Evolutionary conservation across 2,113 vertebrate genomes (phyloP), one percentile per base, ranked within the genome.

Genomic region (Campylomormyrus tamandua): DNA sequence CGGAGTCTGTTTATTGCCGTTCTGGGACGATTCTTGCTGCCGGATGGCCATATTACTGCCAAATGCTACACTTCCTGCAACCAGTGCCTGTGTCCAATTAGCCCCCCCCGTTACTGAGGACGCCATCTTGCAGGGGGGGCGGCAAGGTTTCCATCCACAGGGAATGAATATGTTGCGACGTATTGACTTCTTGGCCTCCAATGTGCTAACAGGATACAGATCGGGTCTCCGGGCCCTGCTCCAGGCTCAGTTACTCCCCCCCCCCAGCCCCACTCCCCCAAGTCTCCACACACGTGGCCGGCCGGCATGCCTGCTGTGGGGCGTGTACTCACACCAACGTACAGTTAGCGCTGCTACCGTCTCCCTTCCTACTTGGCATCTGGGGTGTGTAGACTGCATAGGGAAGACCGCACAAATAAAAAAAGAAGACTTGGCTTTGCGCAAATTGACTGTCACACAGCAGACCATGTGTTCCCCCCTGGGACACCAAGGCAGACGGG

Each of bases 191-290:
- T 83, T 89, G 70, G 87, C 77, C 35, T 52, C 86, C n/a, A 53
- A 39, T 46, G 90, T 91, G 89, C 91, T 92, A 92, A 90, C 89
- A 89, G 89, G 91, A 91, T 83, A 89, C 90, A 90, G 90, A 91
- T 91, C 89, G 70, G 80, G 87, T 83, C 74, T 87, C 89, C 50
- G 80, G 77, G 91, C 88, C 45, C 27, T 35, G 58, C 31, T 90
- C 88, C 91, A 91, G 45, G 39, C 5, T 31, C 52, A 39, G 11
- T 53, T 4, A 45, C 50, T 24, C 2, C 10, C 45, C 70, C 1
- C 35, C 42, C 66, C 87, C 87, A 1, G 3, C 53, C 10, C 45
- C 66, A 0, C 35, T 27, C 66, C 88, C 87, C 53, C 56, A 66
- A 3, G 35, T 58, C 83, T 66, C 84, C 46, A 86, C 39, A 66